Evolutionary conservation across 1,140 invertebrate species (phyloP).

Genomic region (silkworm (Bombyx mori)): DNA sequence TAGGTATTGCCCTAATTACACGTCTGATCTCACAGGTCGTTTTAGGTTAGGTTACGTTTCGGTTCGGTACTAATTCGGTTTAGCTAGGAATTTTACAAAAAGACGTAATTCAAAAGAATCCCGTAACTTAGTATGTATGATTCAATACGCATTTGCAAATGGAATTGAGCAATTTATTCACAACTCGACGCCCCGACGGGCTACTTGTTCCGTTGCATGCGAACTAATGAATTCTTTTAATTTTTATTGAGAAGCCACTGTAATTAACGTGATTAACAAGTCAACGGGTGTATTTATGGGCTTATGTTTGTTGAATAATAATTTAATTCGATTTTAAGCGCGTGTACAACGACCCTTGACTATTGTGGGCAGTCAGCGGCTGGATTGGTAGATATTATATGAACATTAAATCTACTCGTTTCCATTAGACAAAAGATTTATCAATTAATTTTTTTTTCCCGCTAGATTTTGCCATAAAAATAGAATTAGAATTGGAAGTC

Average conservation of each 20-base stretch:
- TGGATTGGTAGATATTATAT: no score
- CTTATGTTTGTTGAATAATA: slow-evolving; percentile 3
- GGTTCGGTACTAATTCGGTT: no score
- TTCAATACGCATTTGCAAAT: slow-evolving; percentile 56
- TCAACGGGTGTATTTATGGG: slow-evolving; percentile 8
- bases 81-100: background rate
- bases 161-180: slow-evolving; percentile 66
- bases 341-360: background rate
- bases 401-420: no score
- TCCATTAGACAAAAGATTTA: no score
- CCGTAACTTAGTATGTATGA: slow-evolving; percentile 22
- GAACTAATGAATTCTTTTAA: slow-evolving; percentile 41
- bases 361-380: no score
- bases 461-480: no score
- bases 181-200: slow-evolving; percentile 19
- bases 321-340: slow-evolving; percentile 1
- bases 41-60: no score
- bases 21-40: no score
- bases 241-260: slow-evolving; percentile 21
- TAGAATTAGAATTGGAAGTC: no score
- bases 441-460: no score
- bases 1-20: no score
- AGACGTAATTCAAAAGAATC: background rate
- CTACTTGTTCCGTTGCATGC: slow-evolving; percentile 18
- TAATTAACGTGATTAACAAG: slow-evolving; percentile 33